Conservation (phyloP, 2,888 invertebrate genomes). For the Hydroisotoma schaefferi region DNA sequence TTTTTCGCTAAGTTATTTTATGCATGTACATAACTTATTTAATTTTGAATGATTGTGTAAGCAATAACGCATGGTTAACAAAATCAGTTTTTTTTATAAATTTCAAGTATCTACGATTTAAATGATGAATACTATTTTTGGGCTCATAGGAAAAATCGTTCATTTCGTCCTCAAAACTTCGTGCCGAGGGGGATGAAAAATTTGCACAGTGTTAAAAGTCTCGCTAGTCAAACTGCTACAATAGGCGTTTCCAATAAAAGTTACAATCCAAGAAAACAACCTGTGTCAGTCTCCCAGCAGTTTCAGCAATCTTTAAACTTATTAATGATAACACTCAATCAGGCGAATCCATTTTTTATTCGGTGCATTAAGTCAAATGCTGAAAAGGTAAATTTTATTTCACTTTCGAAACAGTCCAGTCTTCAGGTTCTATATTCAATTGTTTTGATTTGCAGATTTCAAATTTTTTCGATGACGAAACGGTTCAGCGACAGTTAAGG, state of each 20-base stretch:
- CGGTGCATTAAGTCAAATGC: slow-evolving; percentile 94
- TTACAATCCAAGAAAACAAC: slow-evolving; percentile 70
- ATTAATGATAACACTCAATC: slow-evolving; percentile 88
- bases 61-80: no score
- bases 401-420: not conserved
- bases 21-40: no score
- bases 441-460: slow-evolving; percentile 60
- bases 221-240: slow-evolving; percentile 69
- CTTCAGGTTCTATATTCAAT: not conserved
- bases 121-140: no score
- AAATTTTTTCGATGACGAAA: slow-evolving; percentile 62
- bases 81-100: no score
- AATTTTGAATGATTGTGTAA: no score
- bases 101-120: no score
- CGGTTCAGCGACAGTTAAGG: slow-evolving; percentile 81
- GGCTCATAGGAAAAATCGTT: slow-evolving; percentile 83
- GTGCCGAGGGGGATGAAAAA: slow-evolving; percentile 85
- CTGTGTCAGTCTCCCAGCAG: slow-evolving; percentile 89
- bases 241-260: slow-evolving; percentile 52
- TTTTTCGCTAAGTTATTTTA: no score
- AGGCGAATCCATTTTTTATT: slow-evolving; percentile 79
- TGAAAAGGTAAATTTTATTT: slow-evolving; percentile 62
- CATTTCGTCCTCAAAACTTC: slow-evolving; percentile 79
- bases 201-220: slow-evolving; percentile 84
- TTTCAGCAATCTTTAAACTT: slow-evolving; percentile 89